These are phyloP conservation scores for Cerastis leucographa DNA, from an alignment of 2,888 invertebrate genomes.

Conservation along the genomic window DNA sequence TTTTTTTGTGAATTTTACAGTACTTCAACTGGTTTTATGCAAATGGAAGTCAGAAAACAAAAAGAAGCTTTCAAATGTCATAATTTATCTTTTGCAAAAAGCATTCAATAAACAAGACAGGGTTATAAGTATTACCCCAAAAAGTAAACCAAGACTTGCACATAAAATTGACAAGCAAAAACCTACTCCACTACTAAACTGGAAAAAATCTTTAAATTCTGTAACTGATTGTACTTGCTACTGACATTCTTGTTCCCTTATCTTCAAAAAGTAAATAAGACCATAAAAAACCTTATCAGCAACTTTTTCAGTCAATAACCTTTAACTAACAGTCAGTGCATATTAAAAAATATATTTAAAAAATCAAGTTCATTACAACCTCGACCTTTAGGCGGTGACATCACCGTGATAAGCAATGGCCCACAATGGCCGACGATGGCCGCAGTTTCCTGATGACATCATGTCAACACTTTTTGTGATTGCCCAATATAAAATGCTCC, in stretches of 20 bases:
- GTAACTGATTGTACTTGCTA: neutral
- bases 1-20: neutral
- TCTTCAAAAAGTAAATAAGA: conserved; percentile 1
- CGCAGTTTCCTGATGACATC: conserved; percentile 63
- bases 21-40: neutral
- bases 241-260: conserved; percentile 12
- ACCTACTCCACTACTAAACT: too few relatives aligned
- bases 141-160: neutral
- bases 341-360: conserved; percentile 27
- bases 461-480: conserved; percentile 58
- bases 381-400: conserved; percentile 68
- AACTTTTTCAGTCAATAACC: conserved; percentile 60
- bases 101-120: neutral
- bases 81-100: neutral
- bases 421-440: conserved; percentile 32
- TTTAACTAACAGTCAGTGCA: conserved; percentile 19
- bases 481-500: conserved; percentile 54
- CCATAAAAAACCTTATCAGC: conserved; percentile 45
- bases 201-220: neutral
- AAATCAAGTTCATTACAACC: conserved; percentile 59
- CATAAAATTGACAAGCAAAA: neutral
- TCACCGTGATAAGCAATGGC: conserved; percentile 59
- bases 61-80: neutral
- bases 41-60: neutral
- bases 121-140: neutral